Percentiles rank a stretch among this genome's conserved stretches.
phyloP scores from a whole-genome alignment of 2,888 invertebrate species.

The Timandra comae region DNA sequence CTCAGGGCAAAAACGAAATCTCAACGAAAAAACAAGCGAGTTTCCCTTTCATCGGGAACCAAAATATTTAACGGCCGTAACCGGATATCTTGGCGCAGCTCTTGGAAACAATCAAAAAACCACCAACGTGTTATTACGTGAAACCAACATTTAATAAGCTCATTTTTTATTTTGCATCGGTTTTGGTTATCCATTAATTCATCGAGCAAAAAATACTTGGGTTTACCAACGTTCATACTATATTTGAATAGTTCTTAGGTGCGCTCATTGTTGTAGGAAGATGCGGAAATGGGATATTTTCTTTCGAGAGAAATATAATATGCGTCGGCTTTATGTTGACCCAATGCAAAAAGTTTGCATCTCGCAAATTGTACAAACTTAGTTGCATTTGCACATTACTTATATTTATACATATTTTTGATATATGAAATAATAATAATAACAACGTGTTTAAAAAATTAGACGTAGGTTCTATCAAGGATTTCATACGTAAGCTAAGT shows the following conservation, averaged over 20 bases:
- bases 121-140: conserved; percentile 74
- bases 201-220: conserved; percentile 59
- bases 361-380: conserved; percentile 42
- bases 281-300: conserved; percentile 78
- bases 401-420: no score
- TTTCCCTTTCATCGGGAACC: conserved; percentile 73
- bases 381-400: conserved; percentile 24
- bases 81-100: conserved; percentile 69
- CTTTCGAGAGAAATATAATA: conserved; percentile 75
- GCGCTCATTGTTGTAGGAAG: conserved; percentile 72
- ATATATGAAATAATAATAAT: no score
- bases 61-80: conserved; percentile 76
- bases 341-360: conserved; percentile 57
- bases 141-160: conserved; percentile 76
- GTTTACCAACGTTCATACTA: conserved; percentile 53
- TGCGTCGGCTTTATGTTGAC: conserved; percentile 67
- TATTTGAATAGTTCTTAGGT: conserved; percentile 74
- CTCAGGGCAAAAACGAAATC: conserved; percentile 65
- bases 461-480: no score
- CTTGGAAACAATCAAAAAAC: conserved; percentile 74
- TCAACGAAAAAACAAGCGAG: conserved; percentile 62
- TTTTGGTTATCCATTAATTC: conserved; percentile 76
- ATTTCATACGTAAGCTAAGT: no score
- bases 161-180: conserved; percentile 69
- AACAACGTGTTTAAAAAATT: no score